These are phyloP conservation scores for Coenonympha glycerion DNA, from an alignment of 2,888 invertebrate genomes.

Conservation along the genomic window DNA sequence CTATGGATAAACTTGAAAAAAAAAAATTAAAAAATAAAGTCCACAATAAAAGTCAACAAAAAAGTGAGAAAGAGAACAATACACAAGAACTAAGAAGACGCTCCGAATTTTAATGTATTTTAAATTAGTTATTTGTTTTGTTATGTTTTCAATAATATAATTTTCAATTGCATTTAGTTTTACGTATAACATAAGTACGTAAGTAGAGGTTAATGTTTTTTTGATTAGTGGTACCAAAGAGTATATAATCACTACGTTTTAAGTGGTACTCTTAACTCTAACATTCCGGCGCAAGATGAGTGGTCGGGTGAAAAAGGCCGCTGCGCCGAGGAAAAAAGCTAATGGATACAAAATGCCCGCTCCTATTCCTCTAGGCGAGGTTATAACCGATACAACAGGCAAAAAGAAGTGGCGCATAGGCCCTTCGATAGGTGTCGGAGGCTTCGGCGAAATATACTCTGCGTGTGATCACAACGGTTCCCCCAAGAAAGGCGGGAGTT, in stretches of 20 bases:
- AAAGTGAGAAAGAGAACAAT: not conserved
- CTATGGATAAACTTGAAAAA: too few relatives aligned
- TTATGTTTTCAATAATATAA: not conserved
- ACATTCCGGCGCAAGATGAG: slow-evolving; percentile 40
- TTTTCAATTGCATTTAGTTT: not conserved
- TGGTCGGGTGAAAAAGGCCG: slow-evolving; percentile 55
- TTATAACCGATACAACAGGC: slow-evolving; percentile 81
- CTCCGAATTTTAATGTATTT: not conserved
- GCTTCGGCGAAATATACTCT: slow-evolving; percentile 95
- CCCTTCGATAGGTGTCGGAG: slow-evolving; percentile 90
- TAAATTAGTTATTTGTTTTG: not conserved
- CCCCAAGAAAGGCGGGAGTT: slow-evolving; percentile 68
- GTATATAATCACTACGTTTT: too few relatives aligned
- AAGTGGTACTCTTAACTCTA: too few relatives aligned
- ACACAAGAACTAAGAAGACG: not conserved
- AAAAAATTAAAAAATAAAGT: too few relatives aligned
- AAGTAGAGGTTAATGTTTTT: too few relatives aligned
- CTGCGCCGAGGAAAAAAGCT: slow-evolving; percentile 58
- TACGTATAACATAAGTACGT: not conserved
- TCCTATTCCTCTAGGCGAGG: slow-evolving; percentile 83
- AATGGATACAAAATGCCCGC: slow-evolving; percentile 79
- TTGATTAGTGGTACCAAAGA: slow-evolving; percentile 3
- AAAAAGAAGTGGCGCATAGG: slow-evolving; percentile 92
- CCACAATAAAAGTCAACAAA: too few relatives aligned
- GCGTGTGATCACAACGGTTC: slow-evolving; percentile 79